Base-by-base conservation (phyloP, 2,888 invertebrate genomes). In the Apamea monoglypha region DNA sequence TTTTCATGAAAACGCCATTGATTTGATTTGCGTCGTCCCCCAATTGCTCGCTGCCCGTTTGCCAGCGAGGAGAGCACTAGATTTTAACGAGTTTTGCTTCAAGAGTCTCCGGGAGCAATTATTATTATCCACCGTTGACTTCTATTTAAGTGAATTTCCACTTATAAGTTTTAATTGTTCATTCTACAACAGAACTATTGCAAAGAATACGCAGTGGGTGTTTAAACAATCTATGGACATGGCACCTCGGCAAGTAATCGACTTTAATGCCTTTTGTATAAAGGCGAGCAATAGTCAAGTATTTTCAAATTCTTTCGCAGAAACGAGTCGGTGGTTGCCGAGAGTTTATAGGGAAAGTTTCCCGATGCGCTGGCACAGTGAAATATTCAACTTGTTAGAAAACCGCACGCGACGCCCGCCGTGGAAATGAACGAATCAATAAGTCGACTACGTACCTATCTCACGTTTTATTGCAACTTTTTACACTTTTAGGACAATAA, bases 41-140 rank as follows among this genome's bases (percentile, higher is more conserved):
- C 64, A 77, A 81, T 83, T 80, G 82, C 59, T 84, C 89, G 90
- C 88, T 90, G 80, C 76, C 82, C 78, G 80, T 77, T 85, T 89
- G 90, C 91, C 89, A 85, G 84, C 88, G 85, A 80, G 80, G 88
- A 95, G 94, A 90, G 95, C 94, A 92, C 95, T 95, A 93, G 92
- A 95, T 91, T 95, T 94, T 96, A 96, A 96, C 94, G 95, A 96
- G 95, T 94, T 94, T 92, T 92, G 91, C 92, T 93, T 90, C 91
- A 90, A 95, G 95, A 92, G 91, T 88, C 89, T 91, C 86, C 88
- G 85, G 91, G 91, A 93, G 92, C 93, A 93, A 94, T 94, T 93
- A 93, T 94, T 93, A 92, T 92, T 92, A 93, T 92, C 91, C 89
- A 85, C 87, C 89, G 88, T 87, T 85, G 87, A 90, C 90, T 92